Percentiles rank a stretch among this genome's conserved stretches.
Conservation (phyloP, 2,797 vertebrate species). For the Enteromius fasciolatus region DNA sequence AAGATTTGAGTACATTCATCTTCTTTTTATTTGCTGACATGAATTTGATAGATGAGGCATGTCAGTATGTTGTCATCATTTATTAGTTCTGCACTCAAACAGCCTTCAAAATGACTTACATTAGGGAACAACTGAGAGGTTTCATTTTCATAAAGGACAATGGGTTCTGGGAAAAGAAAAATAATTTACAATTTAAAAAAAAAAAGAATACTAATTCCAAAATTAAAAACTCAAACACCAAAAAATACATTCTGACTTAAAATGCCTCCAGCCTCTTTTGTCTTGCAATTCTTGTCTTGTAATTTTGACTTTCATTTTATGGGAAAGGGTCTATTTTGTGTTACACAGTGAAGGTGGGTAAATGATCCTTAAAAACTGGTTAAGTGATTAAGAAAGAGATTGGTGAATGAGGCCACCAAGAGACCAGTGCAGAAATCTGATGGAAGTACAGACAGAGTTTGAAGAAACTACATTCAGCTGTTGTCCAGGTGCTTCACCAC, state of each 20-base stretch:
- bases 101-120: not conserved
- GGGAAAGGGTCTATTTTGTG: not conserved
- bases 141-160: conserved; percentile 1
- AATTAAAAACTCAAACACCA: not conserved
- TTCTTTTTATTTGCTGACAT: conserved; percentile 4
- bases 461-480: not conserved
- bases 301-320: not conserved
- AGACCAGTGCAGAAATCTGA: not conserved
- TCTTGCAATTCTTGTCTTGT: not conserved
- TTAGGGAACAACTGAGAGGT: not conserved
- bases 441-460: not conserved
- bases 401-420: not conserved
- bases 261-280: not conserved
- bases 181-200: not conserved
- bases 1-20: not conserved
- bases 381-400: not conserved
- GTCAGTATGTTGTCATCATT: not conserved
- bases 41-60: conserved; percentile 1
- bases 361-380: not conserved
- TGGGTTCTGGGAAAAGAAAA: not conserved
- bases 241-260: not conserved
- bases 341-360: not conserved
- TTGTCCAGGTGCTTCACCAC: not conserved
- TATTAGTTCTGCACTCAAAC: not conserved
- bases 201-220: not conserved